Evolutionary conservation across 2,797 vertebrate genomes (phyloP).

Genomic region (Mus spretus): DNA sequence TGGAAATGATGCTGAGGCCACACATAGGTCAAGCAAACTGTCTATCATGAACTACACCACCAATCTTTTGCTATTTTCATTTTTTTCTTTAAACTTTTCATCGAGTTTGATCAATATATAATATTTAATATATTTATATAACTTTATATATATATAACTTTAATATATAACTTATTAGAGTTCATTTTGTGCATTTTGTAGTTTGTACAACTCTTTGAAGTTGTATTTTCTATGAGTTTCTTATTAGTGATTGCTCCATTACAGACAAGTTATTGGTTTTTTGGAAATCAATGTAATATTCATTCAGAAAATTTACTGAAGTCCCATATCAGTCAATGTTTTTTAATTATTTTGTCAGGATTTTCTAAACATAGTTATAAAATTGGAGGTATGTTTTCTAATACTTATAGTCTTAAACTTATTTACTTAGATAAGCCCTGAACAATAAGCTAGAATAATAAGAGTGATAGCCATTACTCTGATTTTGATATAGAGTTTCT

Average conservation of each 20-base stretch:
- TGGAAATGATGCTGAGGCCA: background rate
- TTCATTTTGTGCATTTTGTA: background rate
- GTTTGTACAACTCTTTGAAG: background rate
- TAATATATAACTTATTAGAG: background rate
- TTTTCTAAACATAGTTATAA: constrained; percentile 16
- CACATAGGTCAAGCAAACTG: background rate
- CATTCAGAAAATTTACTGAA: background rate
- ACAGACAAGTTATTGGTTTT: background rate
- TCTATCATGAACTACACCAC: background rate
- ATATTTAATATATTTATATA: too few relatives aligned
- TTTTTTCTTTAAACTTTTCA: constrained; percentile 25
- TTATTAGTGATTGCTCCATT: background rate
- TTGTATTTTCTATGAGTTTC: background rate
- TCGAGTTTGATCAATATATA: background rate
- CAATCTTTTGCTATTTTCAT: background rate
- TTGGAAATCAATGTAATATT: background rate
- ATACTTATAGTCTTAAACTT: background rate
- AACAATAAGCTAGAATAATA: background rate
- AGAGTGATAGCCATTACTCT: background rate
- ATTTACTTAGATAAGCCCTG: background rate
- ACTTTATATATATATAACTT: too few relatives aligned
- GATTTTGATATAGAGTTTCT: background rate
- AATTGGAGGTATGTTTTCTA: background rate
- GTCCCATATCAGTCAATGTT: background rate
- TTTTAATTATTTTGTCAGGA: constrained; percentile 17